Evolutionary conservation across 2,888 invertebrate species (phyloP).

Genomic region (Agrotis clavis): DNA sequence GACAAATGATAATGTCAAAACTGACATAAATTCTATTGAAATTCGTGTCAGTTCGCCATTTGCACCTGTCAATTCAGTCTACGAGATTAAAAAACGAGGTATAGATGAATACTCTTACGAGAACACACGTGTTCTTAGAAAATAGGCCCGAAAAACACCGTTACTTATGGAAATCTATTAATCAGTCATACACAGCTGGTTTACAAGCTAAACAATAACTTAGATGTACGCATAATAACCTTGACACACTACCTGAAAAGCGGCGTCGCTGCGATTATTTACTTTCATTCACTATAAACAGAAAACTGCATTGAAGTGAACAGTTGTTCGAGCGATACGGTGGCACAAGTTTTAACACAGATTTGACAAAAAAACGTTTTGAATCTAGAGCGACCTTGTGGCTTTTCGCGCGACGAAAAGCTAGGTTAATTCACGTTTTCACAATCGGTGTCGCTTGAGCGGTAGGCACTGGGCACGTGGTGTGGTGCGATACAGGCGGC

Average conservation of each 20-base stretch:
- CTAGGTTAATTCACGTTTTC: conserved; percentile 55
- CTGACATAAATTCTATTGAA: no score
- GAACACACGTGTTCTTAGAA: not conserved
- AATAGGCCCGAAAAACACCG: not conserved
- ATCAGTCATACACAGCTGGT: conserved; percentile 5
- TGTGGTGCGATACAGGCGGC: conserved; percentile 71
- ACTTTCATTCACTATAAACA: conserved; percentile 56
- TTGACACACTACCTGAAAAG: conserved; percentile 70
- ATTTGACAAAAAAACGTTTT: conserved; percentile 34
- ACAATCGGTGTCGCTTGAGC: conserved; percentile 52
- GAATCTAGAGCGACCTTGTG: conserved; percentile 42
- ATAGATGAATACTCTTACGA: not conserved
- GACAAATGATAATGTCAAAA: no score
- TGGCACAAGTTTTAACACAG: conserved; percentile 53
- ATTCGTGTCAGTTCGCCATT: no score
- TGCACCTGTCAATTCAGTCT: no score
- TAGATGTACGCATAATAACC: conserved; percentile 54
- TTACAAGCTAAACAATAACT: conserved; percentile 16
- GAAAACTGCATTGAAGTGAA: conserved; percentile 57
- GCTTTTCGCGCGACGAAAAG: conserved; percentile 52
- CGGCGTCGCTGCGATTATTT: conserved; percentile 56
- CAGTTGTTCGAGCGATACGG: conserved; percentile 37
- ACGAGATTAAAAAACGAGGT: no score
- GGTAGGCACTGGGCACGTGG: conserved; percentile 45
- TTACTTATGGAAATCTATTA: not conserved